phyloP scores from a whole-genome alignment of 1,140 invertebrate species.

The Sinonovacula constricta region DNA sequence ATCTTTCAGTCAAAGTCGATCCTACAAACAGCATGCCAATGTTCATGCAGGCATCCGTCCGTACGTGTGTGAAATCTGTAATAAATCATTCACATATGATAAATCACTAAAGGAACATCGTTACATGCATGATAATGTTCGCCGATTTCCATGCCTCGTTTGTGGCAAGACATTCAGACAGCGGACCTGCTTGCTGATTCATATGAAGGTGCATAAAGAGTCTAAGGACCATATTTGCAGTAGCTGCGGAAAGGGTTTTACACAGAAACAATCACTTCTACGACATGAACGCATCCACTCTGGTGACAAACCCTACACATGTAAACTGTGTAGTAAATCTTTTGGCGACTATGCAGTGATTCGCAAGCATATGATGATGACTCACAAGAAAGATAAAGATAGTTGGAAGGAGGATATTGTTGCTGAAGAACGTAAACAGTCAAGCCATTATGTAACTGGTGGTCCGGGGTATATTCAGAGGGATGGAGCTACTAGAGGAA shows the following conservation, averaged over 20 bases:
- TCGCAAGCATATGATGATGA: conserved; percentile 69
- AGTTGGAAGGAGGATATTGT: conserved; percentile 55
- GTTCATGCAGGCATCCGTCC: conserved; percentile 67
- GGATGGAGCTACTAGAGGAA: too few species aligned
- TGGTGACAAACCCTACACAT: conserved; percentile 70
- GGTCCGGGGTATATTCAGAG: conserved; percentile 33
- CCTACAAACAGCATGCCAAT: conserved; percentile 69
- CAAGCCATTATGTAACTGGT: conserved; percentile 35
- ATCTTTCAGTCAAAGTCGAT: conserved; percentile 68
- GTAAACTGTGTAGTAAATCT: conserved; percentile 62
- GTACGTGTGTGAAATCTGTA: conserved; percentile 68
- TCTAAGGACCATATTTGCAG: conserved; percentile 66
- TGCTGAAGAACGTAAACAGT: not conserved
- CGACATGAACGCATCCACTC: conserved; percentile 70
- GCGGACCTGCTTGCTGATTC: conserved; percentile 60
- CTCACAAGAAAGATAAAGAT: conserved; percentile 63
- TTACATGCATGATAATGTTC: conserved; percentile 63
- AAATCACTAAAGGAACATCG: conserved; percentile 67
- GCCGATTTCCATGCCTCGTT: conserved; percentile 58
- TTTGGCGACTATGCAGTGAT: conserved; percentile 71
- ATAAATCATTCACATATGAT: conserved; percentile 66
- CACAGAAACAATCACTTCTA: conserved; percentile 68
- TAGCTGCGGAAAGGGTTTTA: conserved; percentile 70
- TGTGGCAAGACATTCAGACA: conserved; percentile 69
- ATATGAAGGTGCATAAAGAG: conserved; percentile 66